These are phyloP conservation scores for Danionella cerebrum DNA, from an alignment of 2,113 vertebrate genomes.

Conservation along the genomic window DNA sequence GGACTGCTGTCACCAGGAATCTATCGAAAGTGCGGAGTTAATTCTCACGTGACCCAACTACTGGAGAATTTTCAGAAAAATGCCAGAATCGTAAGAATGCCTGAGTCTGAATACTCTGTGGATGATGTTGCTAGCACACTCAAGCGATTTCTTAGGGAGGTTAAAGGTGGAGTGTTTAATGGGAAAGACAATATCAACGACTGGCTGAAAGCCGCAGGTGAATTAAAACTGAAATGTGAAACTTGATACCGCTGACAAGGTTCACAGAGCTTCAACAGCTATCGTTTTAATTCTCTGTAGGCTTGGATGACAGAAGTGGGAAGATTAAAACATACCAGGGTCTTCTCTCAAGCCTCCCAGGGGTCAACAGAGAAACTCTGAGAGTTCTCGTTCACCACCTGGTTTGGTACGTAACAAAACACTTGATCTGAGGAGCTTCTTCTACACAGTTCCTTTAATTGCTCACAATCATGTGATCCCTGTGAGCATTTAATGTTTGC, in stretches of 20 bases:
- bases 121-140: constrained; percentile 70
- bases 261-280: neutral
- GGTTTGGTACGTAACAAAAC: constrained; percentile 1
- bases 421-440: neutral
- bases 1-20: constrained; percentile 71
- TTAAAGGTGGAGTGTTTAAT: constrained; percentile 69
- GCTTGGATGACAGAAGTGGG: neutral
- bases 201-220: constrained; percentile 10
- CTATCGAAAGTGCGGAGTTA: constrained; percentile 74
- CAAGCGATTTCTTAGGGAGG: constrained; percentile 73
- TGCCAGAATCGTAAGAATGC: constrained; percentile 50
- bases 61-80: constrained; percentile 65
- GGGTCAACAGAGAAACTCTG: constrained; percentile 22
- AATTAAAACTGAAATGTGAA: neutral
- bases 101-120: constrained; percentile 70
- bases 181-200: neutral
- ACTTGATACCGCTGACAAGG: neutral
- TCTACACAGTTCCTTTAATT: no score
- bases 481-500: neutral
- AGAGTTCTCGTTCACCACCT: constrained; percentile 19
- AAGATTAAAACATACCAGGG: neutral
- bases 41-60: constrained; percentile 68
- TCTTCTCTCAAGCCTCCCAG: constrained; percentile 15
- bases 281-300: neutral
- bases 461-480: no score